phyloP scores from a whole-genome alignment of 1,140 invertebrate genomes.

The Drosophila aff. region DNA sequence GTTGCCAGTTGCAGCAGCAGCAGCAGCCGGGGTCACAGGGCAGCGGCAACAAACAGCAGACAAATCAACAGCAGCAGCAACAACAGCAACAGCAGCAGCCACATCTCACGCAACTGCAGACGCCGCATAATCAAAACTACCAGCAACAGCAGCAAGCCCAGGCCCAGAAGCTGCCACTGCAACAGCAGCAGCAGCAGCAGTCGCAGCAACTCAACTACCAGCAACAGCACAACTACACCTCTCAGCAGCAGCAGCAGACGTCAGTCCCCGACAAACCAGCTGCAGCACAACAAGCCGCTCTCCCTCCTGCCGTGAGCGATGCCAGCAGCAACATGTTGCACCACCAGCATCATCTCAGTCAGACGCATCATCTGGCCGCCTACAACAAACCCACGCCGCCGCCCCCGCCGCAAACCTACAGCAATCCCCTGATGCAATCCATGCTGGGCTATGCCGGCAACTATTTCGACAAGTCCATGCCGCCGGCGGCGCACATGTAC shows the following conservation, averaged over 20 bases:
- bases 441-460: conserved; percentile 69
- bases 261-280: conserved; percentile 47
- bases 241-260: conserved; percentile 57
- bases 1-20: conserved; percentile 57
- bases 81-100: conserved; percentile 48
- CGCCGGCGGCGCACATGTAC: conserved; percentile 82
- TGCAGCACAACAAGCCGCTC: conserved; percentile 35
- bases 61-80: conserved; percentile 47
- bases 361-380: conserved; percentile 75
- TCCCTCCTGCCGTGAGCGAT: conserved; percentile 23
- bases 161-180: conserved; percentile 40
- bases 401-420: conserved; percentile 75
- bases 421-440: conserved; percentile 75
- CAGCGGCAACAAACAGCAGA: conserved; percentile 51
- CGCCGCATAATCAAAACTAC: conserved; percentile 62
- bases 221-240: conserved; percentile 44
- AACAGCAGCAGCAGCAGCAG: conserved; percentile 59
- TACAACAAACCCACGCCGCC: conserved; percentile 79
- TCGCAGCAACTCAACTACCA: conserved; percentile 41
- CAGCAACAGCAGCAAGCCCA: conserved; percentile 61
- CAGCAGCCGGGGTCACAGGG: conserved; percentile 48
- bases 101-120: conserved; percentile 64
- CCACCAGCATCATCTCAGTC: conserved; percentile 77
- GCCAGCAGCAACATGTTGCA: conserved; percentile 63
- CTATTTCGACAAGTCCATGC: conserved; percentile 82